These are phyloP conservation scores for Todiramphus chloris DNA, from an alignment of 2,113 vertebrate genomes.

Conservation along the genomic window DNA sequence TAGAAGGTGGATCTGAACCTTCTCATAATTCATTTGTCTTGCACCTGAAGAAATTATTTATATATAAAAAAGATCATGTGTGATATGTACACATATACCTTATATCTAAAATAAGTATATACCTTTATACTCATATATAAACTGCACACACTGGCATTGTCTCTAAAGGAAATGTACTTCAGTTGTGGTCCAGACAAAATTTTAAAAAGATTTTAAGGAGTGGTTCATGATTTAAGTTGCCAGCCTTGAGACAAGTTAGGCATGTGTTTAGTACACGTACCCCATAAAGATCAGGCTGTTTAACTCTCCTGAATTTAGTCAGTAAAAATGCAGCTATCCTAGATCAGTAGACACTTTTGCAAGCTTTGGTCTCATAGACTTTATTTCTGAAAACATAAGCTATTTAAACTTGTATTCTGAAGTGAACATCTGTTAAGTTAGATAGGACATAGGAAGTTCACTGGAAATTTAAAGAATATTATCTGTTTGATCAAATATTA, in stretches of 20 bases:
- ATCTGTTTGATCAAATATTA: neutral
- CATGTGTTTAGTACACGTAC: neutral
- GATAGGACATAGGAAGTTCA: neutral
- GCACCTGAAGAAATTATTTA: neutral
- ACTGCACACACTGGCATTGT: neutral
- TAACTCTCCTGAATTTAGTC: neutral
- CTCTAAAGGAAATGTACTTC: neutral
- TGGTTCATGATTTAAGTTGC: neutral
- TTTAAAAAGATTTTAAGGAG: neutral
- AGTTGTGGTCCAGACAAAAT: neutral
- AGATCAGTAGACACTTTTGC: neutral
- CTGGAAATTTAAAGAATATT: neutral
- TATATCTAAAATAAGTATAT: neutral
- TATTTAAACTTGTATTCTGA: neutral
- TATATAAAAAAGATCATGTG: neutral
- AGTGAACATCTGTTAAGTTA: neutral
- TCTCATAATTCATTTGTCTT: neutral
- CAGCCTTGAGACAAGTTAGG: neutral
- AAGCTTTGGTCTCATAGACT: neutral
- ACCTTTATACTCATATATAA: neutral
- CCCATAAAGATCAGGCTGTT: neutral
- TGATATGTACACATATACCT: neutral
- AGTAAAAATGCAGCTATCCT: neutral
- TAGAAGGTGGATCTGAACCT: neutral
- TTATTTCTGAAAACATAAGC: neutral